Evolutionary conservation across 1,140 invertebrate genomes (phyloP).

Genomic region (Bombus sylvicola): DNA sequence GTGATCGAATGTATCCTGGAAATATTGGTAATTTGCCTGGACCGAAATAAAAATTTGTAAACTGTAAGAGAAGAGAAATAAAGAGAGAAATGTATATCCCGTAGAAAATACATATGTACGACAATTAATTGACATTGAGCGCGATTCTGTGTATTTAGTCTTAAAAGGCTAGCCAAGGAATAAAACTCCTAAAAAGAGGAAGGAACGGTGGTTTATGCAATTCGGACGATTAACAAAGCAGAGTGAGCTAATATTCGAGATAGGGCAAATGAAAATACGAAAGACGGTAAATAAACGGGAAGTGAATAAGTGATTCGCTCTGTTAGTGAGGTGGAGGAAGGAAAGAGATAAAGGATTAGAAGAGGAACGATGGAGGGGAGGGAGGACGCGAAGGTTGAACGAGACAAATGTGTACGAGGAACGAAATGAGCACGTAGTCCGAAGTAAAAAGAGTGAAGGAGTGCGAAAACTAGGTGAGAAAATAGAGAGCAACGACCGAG

Average conservation of each 20-base stretch:
- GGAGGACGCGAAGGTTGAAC: background rate
- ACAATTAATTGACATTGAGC: background rate
- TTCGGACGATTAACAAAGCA: background rate
- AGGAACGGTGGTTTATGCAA: background rate
- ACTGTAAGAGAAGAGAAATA: background rate
- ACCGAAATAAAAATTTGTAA: background rate
- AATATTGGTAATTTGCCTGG: too few relatives aligned
- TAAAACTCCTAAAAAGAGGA: background rate
- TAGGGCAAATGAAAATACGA: background rate
- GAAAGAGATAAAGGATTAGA: background rate
- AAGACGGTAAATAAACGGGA: constrained; percentile 1
- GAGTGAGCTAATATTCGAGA: background rate
- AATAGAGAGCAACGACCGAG: background rate
- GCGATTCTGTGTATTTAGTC: background rate
- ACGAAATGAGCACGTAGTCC: background rate
- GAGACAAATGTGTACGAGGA: background rate
- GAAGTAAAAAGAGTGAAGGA: background rate
- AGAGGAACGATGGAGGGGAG: too few relatives aligned
- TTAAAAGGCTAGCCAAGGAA: background rate
- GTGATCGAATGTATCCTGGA: too few relatives aligned
- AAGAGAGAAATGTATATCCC: background rate
- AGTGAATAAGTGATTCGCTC: background rate
- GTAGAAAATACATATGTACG: background rate
- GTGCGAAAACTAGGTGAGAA: background rate
- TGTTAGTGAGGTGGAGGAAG: background rate